phyloP scores from a whole-genome alignment of 2,113 vertebrate species.

The Prinia subflava region DNA sequence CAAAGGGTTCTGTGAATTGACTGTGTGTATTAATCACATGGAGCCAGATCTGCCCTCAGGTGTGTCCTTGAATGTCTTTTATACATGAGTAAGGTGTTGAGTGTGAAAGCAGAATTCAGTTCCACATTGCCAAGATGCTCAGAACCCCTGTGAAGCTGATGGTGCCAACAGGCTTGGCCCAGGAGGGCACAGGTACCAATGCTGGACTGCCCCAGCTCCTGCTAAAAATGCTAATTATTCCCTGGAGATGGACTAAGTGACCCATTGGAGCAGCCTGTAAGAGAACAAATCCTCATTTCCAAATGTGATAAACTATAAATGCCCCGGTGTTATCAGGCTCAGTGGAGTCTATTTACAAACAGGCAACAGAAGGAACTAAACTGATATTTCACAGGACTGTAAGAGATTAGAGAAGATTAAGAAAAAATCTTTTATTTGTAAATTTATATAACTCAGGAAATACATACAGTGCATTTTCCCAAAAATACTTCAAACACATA shows the following conservation, averaged over 20 bases:
- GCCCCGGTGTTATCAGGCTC: background rate
- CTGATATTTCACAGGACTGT: background rate
- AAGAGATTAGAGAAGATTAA: background rate
- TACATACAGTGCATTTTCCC: background rate
- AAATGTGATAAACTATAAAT: accelerated
- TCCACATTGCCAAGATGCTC: background rate
- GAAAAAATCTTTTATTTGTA: background rate
- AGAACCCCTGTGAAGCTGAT: background rate
- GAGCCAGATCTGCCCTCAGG: conserved; percentile 3
- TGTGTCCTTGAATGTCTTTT: background rate
- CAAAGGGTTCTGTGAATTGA: background rate
- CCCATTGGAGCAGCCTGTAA: background rate
- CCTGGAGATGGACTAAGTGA: background rate
- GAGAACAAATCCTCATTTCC: background rate
- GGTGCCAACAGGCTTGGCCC: background rate
- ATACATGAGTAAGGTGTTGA: background rate
- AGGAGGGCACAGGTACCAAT: background rate
- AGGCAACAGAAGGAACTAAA: background rate
- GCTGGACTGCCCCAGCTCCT: background rate
- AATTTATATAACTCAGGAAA: background rate
- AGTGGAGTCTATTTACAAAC: background rate
- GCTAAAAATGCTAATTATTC: background rate
- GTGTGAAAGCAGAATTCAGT: background rate
- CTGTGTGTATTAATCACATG: background rate
- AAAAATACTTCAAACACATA: background rate